Evolutionary conservation across 2,113 vertebrate genomes (phyloP), one percentile per base, ranked within the genome.

Genomic region (Hippocampus abdominalis): DNA sequence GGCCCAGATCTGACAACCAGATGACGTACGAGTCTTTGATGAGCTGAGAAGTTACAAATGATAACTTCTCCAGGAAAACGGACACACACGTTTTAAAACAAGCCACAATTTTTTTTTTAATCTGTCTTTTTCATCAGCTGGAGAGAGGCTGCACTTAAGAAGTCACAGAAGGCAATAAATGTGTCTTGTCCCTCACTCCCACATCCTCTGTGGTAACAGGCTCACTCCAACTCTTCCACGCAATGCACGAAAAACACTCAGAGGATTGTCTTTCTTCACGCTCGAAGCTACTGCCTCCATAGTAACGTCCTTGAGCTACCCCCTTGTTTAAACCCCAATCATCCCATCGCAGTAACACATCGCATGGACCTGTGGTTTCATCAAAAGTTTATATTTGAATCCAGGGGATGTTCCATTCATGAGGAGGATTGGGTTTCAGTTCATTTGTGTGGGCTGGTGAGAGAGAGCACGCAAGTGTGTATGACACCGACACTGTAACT

Each of bases 121-220:
- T 74, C 64, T 69, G 21, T 54, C 6, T 82, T 54, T 84, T 86
- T 81, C 65, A 74, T 85, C 79, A 80, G 77, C 84, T 70, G 12
- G 44, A 53, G 60, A 53, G 60, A 71, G 69, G 36, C 51, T 72
- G 25, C 56, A 71, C 54, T 71, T n/a, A 68, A 80, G 66, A 59
- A 44, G 21, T 66, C 66, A 64, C 53, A 76, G 79, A 84, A 73
- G 83, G 75, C 49, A 42, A 68, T 77, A 70, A 69, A 75, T 74
- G 40, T 86, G 84, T 90, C 85, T 83, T 78, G 79, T 64, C 75
- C 68, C 68, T 81, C 71, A 67, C 71, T 83, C 79, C 89, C 90
- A 90, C 91, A 90, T 91, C 89, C 88, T 90, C 88, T 90, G 86
- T 81, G 87, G 89, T 84, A 48, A 76, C 62, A 84, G 63, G 75